Evolutionary conservation across 2,888 invertebrate species (phyloP).

Genomic region (Drosophila flavopinicola): DNA sequence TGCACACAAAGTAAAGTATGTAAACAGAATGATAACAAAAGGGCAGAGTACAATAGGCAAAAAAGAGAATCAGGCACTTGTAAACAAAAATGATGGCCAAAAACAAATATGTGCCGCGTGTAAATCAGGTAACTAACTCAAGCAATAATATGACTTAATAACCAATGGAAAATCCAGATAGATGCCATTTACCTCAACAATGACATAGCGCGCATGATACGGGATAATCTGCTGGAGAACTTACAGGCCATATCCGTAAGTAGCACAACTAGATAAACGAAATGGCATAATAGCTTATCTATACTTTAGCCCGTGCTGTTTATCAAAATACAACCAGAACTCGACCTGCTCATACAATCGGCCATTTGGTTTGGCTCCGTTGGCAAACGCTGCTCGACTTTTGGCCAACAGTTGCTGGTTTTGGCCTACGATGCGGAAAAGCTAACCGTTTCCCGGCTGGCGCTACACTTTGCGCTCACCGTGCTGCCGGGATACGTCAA

Average conservation of each 20-base stretch:
- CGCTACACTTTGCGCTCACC: constrained; percentile 87
- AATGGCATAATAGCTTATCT: constrained; percentile 1
- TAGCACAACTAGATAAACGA: neutral
- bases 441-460: constrained; percentile 86
- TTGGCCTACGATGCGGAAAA: constrained; percentile 89
- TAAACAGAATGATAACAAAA: constrained; percentile 44
- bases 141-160: neutral
- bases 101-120: constrained; percentile 84
- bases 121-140: constrained; percentile 83
- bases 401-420: constrained; percentile 93
- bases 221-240: constrained; percentile 87
- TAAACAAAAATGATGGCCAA: constrained; percentile 73
- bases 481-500: constrained; percentile 87
- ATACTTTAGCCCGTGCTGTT: constrained; percentile 86
- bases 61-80: constrained; percentile 23
- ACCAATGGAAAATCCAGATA: constrained; percentile 84
- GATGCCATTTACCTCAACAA: constrained; percentile 92
- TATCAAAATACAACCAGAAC: constrained; percentile 88
- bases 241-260: constrained; percentile 88
- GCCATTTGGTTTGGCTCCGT: constrained; percentile 90
- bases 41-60: constrained; percentile 61
- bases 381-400: constrained; percentile 88
- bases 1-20: constrained; percentile 1
- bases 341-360: constrained; percentile 88
- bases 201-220: constrained; percentile 90